Conservation (phyloP, 2,888 invertebrate genomes). For the Hirtodrosophila trivittata region DNA sequence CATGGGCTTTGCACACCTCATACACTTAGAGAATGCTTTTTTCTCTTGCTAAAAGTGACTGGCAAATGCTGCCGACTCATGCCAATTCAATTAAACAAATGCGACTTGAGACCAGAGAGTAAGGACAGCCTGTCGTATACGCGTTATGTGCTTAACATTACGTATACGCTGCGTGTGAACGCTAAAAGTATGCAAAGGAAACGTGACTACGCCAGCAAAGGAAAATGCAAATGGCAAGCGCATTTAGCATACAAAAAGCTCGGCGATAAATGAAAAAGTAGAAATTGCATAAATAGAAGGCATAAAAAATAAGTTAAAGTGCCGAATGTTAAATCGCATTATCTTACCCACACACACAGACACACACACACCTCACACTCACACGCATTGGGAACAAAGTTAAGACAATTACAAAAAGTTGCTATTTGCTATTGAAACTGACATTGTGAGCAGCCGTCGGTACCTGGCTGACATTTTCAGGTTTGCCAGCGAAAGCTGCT, state of each 20-base stretch:
- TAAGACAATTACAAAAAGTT: slow-evolving; percentile 60
- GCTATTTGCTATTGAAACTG: too few species aligned
- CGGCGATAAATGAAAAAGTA: slow-evolving; percentile 62
- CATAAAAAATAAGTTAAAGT: slow-evolving; percentile 64
- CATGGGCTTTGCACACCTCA: slow-evolving; percentile 16
- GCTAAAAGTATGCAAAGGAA: slow-evolving; percentile 65
- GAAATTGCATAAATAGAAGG: slow-evolving; percentile 70
- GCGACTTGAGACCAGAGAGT: slow-evolving; percentile 25
- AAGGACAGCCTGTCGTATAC: slow-evolving; percentile 15
- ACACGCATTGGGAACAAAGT: slow-evolving; percentile 13
- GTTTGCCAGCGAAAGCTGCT: too few species aligned
- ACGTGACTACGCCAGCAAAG: slow-evolving; percentile 50
- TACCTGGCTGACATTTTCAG: too few species aligned
- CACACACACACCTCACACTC: slow-evolving; percentile 15
- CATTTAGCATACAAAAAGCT: slow-evolving; percentile 59
- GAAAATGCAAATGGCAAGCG: slow-evolving; percentile 67
- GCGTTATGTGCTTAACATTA: slow-evolving; percentile 49
- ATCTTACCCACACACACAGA: slow-evolving; percentile 32
- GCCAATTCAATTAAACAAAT: slow-evolving; percentile 70
- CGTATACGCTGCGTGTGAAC: slow-evolving; percentile 25
- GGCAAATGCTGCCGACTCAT: slow-evolving; percentile 47
- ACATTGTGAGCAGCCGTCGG: too few species aligned
- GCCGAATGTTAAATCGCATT: slow-evolving; percentile 62
- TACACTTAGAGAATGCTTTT: slow-evolving; percentile 9
- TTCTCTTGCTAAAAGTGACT: slow-evolving; percentile 25